These are phyloP conservation scores for Idaea aversata DNA, from an alignment of 2,888 invertebrate genomes.

Conservation along the genomic window DNA sequence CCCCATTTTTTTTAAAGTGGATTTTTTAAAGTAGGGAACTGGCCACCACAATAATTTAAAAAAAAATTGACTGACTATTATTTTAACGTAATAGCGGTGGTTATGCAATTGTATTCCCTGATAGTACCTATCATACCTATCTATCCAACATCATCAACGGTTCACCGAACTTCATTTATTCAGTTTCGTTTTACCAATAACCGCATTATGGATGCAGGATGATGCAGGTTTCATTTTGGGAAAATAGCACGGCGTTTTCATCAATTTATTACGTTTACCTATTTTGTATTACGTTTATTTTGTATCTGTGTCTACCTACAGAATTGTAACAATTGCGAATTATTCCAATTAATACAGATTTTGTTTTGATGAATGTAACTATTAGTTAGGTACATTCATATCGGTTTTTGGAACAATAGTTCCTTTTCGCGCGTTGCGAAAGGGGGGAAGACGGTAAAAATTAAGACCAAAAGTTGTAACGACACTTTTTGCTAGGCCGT, in stretches of 20 bases:
- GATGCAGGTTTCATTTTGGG: constrained; percentile 12
- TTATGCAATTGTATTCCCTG: too few species aligned
- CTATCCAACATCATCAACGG: not conserved
- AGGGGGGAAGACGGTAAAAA: too few species aligned
- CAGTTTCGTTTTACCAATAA: constrained; percentile 13
- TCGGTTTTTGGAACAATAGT: too few species aligned
- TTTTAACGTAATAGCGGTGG: too few species aligned
- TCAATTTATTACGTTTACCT: not conserved
- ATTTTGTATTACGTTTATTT: not conserved
- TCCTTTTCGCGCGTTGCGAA: too few species aligned
- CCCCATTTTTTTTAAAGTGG: too few species aligned
- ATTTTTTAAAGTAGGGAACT: too few species aligned
- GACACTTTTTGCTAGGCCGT: too few species aligned
- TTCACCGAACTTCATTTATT: constrained; percentile 8
- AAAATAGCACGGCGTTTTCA: constrained; percentile 7
- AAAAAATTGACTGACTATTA: too few species aligned
- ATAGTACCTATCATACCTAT: too few species aligned
- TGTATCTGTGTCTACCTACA: not conserved
- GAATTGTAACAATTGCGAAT: not conserved
- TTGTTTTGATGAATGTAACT: not conserved
- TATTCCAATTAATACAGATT: not conserved
- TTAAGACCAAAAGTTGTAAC: too few species aligned
- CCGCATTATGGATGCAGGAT: constrained; percentile 5
- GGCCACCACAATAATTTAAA: too few species aligned
- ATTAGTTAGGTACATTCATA: not conserved